Evolutionary conservation across 2,888 invertebrate species (phyloP).

Genomic region (Dichetophora obliterata): DNA sequence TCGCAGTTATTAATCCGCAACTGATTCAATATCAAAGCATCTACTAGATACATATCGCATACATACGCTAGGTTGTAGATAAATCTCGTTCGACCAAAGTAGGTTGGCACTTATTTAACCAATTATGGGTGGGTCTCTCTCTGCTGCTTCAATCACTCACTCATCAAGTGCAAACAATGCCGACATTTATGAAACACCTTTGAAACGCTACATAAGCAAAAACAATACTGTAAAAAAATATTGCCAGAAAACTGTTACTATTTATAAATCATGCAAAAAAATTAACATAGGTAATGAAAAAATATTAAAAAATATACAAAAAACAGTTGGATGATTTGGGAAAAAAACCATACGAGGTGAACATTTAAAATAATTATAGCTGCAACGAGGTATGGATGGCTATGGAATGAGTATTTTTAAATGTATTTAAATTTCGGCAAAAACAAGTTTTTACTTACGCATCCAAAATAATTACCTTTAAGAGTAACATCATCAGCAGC

Average conservation of each 20-base stretch:
- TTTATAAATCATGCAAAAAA: conserved; percentile 22
- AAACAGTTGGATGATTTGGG: neutral
- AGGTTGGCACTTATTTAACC: conserved; percentile 38
- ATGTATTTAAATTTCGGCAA: conserved; percentile 22
- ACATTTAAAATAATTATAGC: conserved; percentile 13
- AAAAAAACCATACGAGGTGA: conserved; percentile 8
- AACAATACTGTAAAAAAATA: conserved; percentile 18
- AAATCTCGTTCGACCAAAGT: neutral
- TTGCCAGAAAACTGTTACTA: neutral
- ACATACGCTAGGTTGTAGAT: neutral
- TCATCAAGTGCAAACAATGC: conserved; percentile 44
- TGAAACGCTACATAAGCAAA: neutral
- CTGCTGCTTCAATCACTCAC: conserved; percentile 39
- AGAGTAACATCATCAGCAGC: neutral
- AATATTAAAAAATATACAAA: neutral
- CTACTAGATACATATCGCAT: neutral
- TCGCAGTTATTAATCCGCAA: neutral
- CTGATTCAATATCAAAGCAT: neutral
- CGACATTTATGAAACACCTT: conserved; percentile 24
- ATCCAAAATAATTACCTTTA: conserved; percentile 13
- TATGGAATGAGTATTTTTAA: conserved; percentile 7
- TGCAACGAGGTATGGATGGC: neutral
- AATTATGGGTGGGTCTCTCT: conserved; percentile 36
- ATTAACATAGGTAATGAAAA: conserved; percentile 25
- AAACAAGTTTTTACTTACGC: conserved; percentile 36